phyloP scores from a whole-genome alignment of 1,140 invertebrate species.

The Apis cerana region DNA sequence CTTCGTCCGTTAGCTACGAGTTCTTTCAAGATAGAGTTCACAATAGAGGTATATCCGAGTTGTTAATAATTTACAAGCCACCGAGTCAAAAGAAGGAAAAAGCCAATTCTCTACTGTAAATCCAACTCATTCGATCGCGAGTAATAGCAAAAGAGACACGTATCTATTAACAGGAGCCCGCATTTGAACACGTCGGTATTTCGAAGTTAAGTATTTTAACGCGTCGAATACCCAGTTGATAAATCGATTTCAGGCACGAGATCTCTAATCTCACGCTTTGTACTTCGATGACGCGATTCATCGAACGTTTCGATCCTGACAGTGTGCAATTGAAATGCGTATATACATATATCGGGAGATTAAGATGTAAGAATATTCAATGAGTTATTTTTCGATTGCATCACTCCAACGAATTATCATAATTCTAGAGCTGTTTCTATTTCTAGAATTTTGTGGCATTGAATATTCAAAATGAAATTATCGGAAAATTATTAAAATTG shows the following conservation, averaged over 20 bases:
- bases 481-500: too few relatives aligned
- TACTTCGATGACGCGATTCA: background rate
- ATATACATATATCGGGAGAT: background rate
- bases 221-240: slow-evolving; percentile 13
- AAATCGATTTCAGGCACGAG: slow-evolving; percentile 26
- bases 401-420: slow-evolving; percentile 1
- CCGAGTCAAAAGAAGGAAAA: background rate
- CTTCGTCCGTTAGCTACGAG: background rate
- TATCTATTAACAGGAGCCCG: slow-evolving; percentile 26
- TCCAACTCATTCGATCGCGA: background rate
- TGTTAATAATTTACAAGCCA: slow-evolving; percentile 1
- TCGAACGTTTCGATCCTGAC: background rate
- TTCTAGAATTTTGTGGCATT: background rate
- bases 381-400: background rate
- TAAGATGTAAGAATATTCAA: slow-evolving; percentile 2
- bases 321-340: background rate
- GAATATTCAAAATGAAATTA: background rate
- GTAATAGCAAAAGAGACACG: slow-evolving; percentile 5
- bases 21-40: background rate
- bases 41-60: background rate
- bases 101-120: background rate
- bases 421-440: background rate
- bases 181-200: slow-evolving; percentile 18
- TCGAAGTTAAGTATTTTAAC: slow-evolving; percentile 32
- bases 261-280: slow-evolving; percentile 17